Evolutionary conservation across 2,888 invertebrate genomes (phyloP).

Genomic region (Elysia crispata): DNA sequence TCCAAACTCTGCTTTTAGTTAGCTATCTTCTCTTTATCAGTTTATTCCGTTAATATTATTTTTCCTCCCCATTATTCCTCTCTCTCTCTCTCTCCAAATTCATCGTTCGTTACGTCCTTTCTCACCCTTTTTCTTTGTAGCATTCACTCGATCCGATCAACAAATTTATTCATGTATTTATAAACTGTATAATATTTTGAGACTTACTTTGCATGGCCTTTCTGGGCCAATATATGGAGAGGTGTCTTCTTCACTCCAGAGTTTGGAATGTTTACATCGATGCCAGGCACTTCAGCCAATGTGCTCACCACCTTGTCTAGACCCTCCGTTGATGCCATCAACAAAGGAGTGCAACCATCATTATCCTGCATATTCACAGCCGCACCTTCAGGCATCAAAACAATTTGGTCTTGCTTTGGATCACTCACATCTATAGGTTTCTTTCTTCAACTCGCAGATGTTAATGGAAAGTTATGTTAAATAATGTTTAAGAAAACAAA

Average conservation of each 20-base stretch:
- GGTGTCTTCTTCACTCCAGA: constrained; percentile 63
- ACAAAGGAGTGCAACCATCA: constrained; percentile 70
- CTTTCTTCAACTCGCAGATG: background rate
- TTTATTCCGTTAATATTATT: too few relatives aligned
- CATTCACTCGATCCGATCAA: too few relatives aligned
- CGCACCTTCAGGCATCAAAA: constrained; percentile 52
- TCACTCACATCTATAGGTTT: too few relatives aligned
- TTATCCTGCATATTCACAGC: constrained; percentile 67
- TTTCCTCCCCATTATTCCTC: too few relatives aligned
- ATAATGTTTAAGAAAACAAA: too few relatives aligned
- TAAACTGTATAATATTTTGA: too few relatives aligned
- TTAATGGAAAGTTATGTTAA: background rate
- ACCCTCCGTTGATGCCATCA: constrained; percentile 74
- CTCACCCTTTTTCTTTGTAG: too few relatives aligned
- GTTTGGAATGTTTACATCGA: constrained; percentile 69
- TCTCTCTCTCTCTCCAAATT: too few relatives aligned
- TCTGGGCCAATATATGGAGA: constrained; percentile 72
- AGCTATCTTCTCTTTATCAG: too few relatives aligned
- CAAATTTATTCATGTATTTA: too few relatives aligned
- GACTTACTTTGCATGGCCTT: constrained; percentile 64
- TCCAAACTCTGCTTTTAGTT: too few relatives aligned
- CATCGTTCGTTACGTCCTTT: too few relatives aligned
- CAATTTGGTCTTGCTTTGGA: background rate
- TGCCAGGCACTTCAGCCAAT: constrained; percentile 60
- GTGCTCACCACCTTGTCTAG: constrained; percentile 68